Evolutionary conservation across 2,113 vertebrate genomes (phyloP).

Genomic region (Oryzias javanicus): DNA sequence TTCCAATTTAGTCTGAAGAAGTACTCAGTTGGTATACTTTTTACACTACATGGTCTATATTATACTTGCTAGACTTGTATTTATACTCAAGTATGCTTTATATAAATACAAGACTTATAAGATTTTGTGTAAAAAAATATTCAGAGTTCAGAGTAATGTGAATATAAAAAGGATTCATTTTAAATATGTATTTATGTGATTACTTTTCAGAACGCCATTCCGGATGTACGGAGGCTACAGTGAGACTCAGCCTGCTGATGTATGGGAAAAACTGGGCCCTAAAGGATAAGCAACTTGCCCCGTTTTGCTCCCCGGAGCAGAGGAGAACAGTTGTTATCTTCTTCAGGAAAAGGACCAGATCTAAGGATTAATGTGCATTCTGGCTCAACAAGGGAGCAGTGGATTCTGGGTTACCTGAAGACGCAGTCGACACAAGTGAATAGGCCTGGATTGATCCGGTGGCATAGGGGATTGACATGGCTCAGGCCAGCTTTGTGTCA

Average conservation of each 20-base stretch:
- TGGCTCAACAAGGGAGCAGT: constrained; percentile 59
- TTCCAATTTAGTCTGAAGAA: too few relatives aligned
- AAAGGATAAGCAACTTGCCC: constrained; percentile 51
- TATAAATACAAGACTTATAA: too few relatives aligned
- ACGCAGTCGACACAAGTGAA: constrained; percentile 69
- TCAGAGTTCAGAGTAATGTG: too few relatives aligned
- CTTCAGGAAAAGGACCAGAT: constrained; percentile 50
- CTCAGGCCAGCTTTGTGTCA: constrained; percentile 75
- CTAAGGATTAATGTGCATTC: constrained; percentile 76
- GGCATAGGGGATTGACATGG: constrained; percentile 73
- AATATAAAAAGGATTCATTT: too few relatives aligned
- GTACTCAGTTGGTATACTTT: too few relatives aligned
- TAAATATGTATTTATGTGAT: constrained; percentile 41
- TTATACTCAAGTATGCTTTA: too few relatives aligned
- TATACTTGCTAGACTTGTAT: too few relatives aligned
- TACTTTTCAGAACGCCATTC: constrained; percentile 56
- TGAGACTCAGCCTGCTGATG: constrained; percentile 56
- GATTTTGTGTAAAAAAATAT: too few relatives aligned
- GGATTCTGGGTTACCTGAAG: constrained; percentile 70
- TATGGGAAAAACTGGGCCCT: constrained; percentile 48
- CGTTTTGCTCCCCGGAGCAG: constrained; percentile 34
- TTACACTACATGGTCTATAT: too few relatives aligned
- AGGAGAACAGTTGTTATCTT: constrained; percentile 49
- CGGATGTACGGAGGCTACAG: constrained; percentile 43
- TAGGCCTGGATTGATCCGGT: constrained; percentile 70